These are phyloP conservation scores for Eupeodes corollae DNA, from an alignment of 1,140 invertebrate species.

Conservation along the genomic window DNA sequence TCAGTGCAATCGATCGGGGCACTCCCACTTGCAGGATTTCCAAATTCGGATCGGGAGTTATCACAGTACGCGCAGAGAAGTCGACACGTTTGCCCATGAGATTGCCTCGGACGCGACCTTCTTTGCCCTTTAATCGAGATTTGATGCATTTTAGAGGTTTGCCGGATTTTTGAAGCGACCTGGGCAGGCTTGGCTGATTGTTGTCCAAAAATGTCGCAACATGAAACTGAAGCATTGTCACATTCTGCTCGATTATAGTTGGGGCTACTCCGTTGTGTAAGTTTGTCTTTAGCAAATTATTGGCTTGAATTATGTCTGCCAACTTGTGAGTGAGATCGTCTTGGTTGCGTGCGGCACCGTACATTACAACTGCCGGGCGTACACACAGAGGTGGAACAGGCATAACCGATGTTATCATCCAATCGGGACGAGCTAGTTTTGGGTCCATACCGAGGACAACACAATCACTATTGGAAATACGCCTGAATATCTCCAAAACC, in stretches of 20 bases:
- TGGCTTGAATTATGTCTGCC: slow-evolving; percentile 93
- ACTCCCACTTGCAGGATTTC: slow-evolving; percentile 96
- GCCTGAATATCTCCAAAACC: slow-evolving; percentile 88
- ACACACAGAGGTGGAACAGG: slow-evolving; percentile 87
- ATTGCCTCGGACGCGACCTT: slow-evolving; percentile 94
- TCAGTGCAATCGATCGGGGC: slow-evolving; percentile 91
- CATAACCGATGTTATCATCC: slow-evolving; percentile 95
- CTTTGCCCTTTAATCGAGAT: slow-evolving; percentile 76
- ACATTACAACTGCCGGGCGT: slow-evolving; percentile 95
- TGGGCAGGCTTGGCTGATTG: slow-evolving; percentile 90
- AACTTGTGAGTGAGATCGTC: slow-evolving; percentile 98
- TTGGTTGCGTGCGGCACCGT: slow-evolving; percentile 91
- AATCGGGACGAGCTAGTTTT: slow-evolving; percentile 88
- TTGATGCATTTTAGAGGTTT: slow-evolving; percentile 96
- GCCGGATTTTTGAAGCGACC: slow-evolving; percentile 94
- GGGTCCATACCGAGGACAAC: slow-evolving; percentile 88
- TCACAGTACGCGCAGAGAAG: slow-evolving; percentile 96
- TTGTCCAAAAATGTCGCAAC: slow-evolving; percentile 94
- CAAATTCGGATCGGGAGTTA: slow-evolving; percentile 95
- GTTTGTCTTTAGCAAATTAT: slow-evolving; percentile 87
- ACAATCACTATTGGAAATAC: slow-evolving; percentile 92
- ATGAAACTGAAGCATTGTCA: slow-evolving; percentile 94
- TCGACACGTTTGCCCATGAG: slow-evolving; percentile 99
- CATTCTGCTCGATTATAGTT: slow-evolving; percentile 91
- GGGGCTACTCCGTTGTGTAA: slow-evolving; percentile 88